Percentiles rank a stretch among this genome's conserved stretches.
These are phyloP conservation scores for Ceryle rudis DNA, from an alignment of 2,797 vertebrate species.

Conservation along the genomic window DNA sequence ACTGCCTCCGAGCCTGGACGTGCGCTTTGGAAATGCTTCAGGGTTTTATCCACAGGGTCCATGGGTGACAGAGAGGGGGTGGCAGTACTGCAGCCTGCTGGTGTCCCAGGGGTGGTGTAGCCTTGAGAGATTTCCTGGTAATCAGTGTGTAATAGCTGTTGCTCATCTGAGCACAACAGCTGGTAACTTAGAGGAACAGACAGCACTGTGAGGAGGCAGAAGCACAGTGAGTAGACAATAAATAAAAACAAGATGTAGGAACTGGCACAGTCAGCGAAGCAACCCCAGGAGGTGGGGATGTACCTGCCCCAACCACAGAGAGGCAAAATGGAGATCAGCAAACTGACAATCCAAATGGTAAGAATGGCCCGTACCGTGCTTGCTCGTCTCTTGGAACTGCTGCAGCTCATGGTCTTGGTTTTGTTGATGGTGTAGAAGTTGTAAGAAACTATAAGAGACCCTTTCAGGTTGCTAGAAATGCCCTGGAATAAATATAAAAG, in stretches of 20 bases:
- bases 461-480: slow-evolving; percentile 93
- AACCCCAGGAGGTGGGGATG: slow-evolving; percentile 87
- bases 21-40: slow-evolving; percentile 72
- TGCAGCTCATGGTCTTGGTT: slow-evolving; percentile 60
- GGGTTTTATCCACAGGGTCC: slow-evolving; percentile 80
- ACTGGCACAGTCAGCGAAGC: slow-evolving; percentile 84
- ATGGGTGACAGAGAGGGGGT: slow-evolving; percentile 75
- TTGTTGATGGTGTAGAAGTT: slow-evolving; percentile 88
- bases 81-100: slow-evolving; percentile 72
- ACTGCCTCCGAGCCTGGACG: slow-evolving; percentile 64
- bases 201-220: slow-evolving; percentile 84
- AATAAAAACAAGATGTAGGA: slow-evolving; percentile 86
- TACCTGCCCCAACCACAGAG: slow-evolving; percentile 92
- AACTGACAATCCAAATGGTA: slow-evolving; percentile 85
- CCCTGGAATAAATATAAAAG: slow-evolving; percentile 93
- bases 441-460: slow-evolving; percentile 88
- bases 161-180: slow-evolving; percentile 90
- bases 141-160: slow-evolving; percentile 75
- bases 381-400: slow-evolving; percentile 67
- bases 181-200: slow-evolving; percentile 86
- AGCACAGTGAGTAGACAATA: slow-evolving; percentile 84
- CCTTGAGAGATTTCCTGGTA: slow-evolving; percentile 79
- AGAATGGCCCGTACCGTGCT: slow-evolving; percentile 81
- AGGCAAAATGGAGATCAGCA: slow-evolving; percentile 87
- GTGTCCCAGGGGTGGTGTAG: slow-evolving; percentile 73